phyloP scores from a whole-genome alignment of 2,888 invertebrate genomes.

The Acronicta leporina region DNA sequence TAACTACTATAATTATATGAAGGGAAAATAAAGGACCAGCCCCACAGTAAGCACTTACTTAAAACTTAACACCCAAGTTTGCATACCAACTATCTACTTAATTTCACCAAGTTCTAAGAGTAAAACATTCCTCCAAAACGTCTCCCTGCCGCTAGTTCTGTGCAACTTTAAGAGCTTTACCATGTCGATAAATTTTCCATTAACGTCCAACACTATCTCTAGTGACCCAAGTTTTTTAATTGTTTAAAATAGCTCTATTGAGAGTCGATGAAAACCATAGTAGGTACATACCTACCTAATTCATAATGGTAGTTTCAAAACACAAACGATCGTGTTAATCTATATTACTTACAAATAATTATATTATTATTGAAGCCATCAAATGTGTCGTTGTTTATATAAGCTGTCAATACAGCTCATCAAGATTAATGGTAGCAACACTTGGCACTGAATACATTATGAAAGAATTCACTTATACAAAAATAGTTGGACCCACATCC shows the following conservation, averaged over 20 bases:
- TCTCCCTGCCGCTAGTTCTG: conserved; percentile 31
- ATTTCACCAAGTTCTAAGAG: conserved; percentile 28
- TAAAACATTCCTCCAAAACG: conserved; percentile 39
- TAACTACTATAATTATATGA: conserved; percentile 25
- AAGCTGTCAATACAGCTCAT: conserved; percentile 60
- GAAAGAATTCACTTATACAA: conserved; percentile 41
- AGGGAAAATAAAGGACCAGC: conserved; percentile 21
- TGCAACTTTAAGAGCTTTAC: conserved; percentile 60
- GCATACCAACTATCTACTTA: conserved; percentile 44
- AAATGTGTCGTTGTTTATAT: conserved; percentile 57
- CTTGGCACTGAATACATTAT: conserved; percentile 62
- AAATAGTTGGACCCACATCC: neutral
- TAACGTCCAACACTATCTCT: conserved; percentile 50
- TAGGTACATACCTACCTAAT: neutral
- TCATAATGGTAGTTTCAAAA: conserved; percentile 12
- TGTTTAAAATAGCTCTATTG: conserved; percentile 13
- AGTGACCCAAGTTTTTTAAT: conserved; percentile 31
- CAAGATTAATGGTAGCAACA: conserved; percentile 64
- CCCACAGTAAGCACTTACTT: conserved; percentile 22
- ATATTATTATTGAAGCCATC: conserved; percentile 17
- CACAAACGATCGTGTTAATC: conserved; percentile 9
- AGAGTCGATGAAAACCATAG: conserved; percentile 13
- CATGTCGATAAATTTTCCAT: conserved; percentile 66
- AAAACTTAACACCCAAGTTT: conserved; percentile 37
- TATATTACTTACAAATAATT: no score